Conservation (phyloP, 2,888 invertebrate species). For the Drepanosiphum platanoidis region DNA sequence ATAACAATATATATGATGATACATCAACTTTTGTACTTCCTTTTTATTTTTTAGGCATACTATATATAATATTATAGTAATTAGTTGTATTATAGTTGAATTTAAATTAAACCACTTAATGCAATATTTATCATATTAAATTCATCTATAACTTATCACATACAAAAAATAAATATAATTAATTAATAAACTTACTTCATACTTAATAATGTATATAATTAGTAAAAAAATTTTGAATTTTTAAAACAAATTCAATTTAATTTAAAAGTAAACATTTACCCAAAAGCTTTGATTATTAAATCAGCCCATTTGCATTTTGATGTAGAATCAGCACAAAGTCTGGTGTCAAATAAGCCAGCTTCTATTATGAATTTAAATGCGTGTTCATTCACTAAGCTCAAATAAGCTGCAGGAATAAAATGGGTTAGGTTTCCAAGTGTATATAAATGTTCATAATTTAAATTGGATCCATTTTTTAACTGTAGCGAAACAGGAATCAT, state of each 20-base stretch:
- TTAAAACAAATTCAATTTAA: neutral
- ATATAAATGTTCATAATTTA: slow-evolving; percentile 47
- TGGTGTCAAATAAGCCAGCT: slow-evolving; percentile 51
- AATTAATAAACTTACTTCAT: too few species aligned
- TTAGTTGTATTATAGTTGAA: too few species aligned
- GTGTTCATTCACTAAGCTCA: slow-evolving; percentile 26
- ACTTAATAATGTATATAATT: too few species aligned
- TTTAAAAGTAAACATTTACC: slow-evolving; percentile 6
- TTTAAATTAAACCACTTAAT: too few species aligned
- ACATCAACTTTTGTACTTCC: neutral
- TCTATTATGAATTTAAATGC: slow-evolving; percentile 43
- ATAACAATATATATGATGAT: neutral
- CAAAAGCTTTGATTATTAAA: slow-evolving; percentile 51
- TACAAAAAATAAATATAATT: too few species aligned
- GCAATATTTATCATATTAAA: too few species aligned
- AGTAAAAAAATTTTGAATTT: too few species aligned
- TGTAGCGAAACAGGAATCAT: neutral
- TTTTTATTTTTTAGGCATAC: slow-evolving; percentile 1
- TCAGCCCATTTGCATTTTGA: slow-evolving; percentile 48
- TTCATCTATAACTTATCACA: too few species aligned
- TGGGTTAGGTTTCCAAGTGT: slow-evolving; percentile 55
- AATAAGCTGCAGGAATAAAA: slow-evolving; percentile 42
- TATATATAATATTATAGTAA: too few species aligned
- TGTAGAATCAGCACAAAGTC: slow-evolving; percentile 43
- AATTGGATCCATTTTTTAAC: slow-evolving; percentile 39